A percentile compares a stretch with the other conserved stretches of the same genome.
These are phyloP conservation scores for Notolepis coatsorum DNA, from an alignment of 2,797 vertebrate genomes.

Conservation along the genomic window DNA sequence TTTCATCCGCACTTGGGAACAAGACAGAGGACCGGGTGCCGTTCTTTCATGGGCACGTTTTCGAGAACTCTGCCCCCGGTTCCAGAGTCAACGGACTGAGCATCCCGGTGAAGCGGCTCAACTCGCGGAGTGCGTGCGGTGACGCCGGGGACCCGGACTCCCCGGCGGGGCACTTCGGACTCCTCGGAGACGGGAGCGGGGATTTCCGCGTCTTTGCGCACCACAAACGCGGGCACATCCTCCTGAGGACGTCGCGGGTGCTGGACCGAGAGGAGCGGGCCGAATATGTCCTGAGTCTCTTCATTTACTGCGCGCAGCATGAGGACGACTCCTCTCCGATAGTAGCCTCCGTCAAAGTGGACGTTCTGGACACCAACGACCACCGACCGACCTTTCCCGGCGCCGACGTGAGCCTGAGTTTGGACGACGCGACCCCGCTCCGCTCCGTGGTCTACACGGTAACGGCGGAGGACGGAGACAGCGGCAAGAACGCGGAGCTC, in stretches of 20 bases:
- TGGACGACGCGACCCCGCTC: slow-evolving; percentile 88
- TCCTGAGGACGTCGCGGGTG: slow-evolving; percentile 82
- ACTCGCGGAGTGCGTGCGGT: slow-evolving; percentile 78
- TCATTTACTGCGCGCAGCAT: slow-evolving; percentile 75
- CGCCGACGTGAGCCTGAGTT: slow-evolving; percentile 71
- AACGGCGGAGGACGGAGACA: slow-evolving; percentile 83
- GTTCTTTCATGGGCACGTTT: slow-evolving; percentile 86
- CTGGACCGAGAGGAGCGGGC: slow-evolving; percentile 86
- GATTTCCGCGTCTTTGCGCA: slow-evolving; percentile 85
- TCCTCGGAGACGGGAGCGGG: slow-evolving; percentile 81
- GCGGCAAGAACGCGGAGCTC: slow-evolving; percentile 87
- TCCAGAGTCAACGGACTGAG: slow-evolving; percentile 85
- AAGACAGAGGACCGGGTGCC: slow-evolving; percentile 74
- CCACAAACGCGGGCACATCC: slow-evolving; percentile 83
- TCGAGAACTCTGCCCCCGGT: slow-evolving; percentile 86
- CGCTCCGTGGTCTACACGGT: slow-evolving; percentile 82
- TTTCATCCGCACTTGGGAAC: slow-evolving; percentile 71
- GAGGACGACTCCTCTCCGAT: slow-evolving; percentile 25
- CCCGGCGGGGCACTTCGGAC: slow-evolving; percentile 74
- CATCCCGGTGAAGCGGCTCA: slow-evolving; percentile 84
- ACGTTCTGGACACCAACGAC: slow-evolving; percentile 90
- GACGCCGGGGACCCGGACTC: slow-evolving; percentile 25
- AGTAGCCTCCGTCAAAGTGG: slow-evolving; percentile 77
- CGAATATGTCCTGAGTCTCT: slow-evolving; percentile 81
- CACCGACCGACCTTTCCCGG: slow-evolving; percentile 83